Percentiles rank a stretch among this genome's conserved stretches.
These are phyloP conservation scores for Bombus sibiricus DNA, from an alignment of 1,140 invertebrate species.

Conservation along the genomic window DNA sequence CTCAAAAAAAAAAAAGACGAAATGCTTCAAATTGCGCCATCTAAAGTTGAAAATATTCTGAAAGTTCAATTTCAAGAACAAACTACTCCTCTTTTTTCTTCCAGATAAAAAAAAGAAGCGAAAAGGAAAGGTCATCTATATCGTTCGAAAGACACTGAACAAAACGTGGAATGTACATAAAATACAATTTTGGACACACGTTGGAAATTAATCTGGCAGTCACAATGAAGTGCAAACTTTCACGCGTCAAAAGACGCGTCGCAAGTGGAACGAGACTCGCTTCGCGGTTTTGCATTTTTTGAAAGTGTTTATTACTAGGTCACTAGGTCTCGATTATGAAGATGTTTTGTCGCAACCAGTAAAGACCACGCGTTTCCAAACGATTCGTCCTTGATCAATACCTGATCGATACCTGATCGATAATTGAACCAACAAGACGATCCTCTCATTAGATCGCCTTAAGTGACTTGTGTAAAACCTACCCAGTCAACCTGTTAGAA, in stretches of 20 bases:
- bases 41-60: too few species aligned
- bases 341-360: neutral
- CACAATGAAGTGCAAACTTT: neutral
- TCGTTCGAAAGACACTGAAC: neutral
- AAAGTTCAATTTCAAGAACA: neutral
- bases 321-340: conserved; percentile 18
- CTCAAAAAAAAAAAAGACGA: too few species aligned
- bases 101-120: too few species aligned
- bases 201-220: neutral
- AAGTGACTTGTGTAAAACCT: neutral
- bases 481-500: too few species aligned
- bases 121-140: too few species aligned
- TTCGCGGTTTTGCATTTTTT: neutral
- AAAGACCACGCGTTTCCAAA: neutral
- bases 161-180: too few species aligned
- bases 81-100: too few species aligned
- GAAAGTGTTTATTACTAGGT: conserved; percentile 32
- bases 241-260: conserved; percentile 1
- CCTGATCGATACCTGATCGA: neutral
- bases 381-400: neutral
- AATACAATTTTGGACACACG: neutral
- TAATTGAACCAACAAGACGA: too few species aligned
- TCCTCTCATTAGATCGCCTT: too few species aligned
- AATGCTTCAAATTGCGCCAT: too few species aligned
- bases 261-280: conserved; percentile 19